Conservation (phyloP, 2,113 vertebrate genomes). For the Hymenochirus boettgeri region DNA sequence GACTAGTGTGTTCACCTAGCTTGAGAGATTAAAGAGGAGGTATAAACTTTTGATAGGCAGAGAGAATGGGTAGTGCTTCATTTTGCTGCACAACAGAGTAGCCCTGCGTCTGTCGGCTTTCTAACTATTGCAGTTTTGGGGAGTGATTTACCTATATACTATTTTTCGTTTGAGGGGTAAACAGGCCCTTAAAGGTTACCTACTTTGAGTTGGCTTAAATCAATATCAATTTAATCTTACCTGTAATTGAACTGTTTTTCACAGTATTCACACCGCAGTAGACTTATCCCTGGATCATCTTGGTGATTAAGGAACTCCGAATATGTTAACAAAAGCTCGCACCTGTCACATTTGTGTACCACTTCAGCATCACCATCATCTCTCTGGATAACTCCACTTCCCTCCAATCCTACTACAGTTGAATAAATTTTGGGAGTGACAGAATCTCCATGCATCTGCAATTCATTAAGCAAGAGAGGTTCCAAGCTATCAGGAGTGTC, state of each 20-base stretch:
- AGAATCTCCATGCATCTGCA: conserved; percentile 6
- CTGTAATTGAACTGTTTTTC: conserved; percentile 43
- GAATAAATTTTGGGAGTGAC: conserved; percentile 16
- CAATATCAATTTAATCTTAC: conserved; percentile 13
- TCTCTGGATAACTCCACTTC: conserved; percentile 7
- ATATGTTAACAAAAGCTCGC: conserved; percentile 32
- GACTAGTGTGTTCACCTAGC: too few species aligned
- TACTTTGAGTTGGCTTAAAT: too few species aligned
- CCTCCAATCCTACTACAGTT: conserved; percentile 14
- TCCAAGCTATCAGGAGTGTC: conserved; percentile 27
- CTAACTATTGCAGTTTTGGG: too few species aligned
- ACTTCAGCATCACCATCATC: conserved; percentile 12
- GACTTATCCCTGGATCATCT: conserved; percentile 32
- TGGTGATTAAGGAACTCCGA: conserved; percentile 37
- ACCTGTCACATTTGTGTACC: conserved; percentile 35
- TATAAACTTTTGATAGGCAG: too few species aligned
- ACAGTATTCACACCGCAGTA: conserved; percentile 38
- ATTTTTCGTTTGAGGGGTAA: too few species aligned
- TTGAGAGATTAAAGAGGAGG: too few species aligned
- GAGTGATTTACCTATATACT: too few species aligned
- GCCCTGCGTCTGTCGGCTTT: too few species aligned
- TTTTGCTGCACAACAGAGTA: too few species aligned
- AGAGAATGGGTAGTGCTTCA: too few species aligned
- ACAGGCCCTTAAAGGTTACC: too few species aligned
- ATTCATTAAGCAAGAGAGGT: conserved; percentile 5